Conservation (phyloP, 1,140 invertebrate genomes). For the Sycobia sp. region DNA sequence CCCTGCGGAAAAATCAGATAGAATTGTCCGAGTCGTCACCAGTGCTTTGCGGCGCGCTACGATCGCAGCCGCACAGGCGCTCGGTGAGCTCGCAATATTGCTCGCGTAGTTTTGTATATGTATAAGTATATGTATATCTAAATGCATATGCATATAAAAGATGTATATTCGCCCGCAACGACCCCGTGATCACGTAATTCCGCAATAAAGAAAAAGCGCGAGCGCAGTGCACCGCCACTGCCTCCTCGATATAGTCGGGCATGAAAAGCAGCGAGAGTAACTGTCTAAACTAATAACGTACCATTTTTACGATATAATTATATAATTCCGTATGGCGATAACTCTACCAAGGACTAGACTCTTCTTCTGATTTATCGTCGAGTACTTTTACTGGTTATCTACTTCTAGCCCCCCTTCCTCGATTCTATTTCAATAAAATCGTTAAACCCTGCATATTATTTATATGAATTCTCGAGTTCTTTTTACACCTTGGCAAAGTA, state of each 20-base stretch:
- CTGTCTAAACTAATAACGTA: not conserved
- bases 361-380: not conserved
- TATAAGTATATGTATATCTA: no score
- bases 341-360: not conserved
- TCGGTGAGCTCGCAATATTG: not conserved
- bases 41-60: no score
- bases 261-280: not conserved
- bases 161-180: no score
- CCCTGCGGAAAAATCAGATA: constrained; percentile 21
- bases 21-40: constrained; percentile 27
- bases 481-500: no score
- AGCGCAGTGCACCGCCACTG: not conserved
- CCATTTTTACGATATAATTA: constrained; percentile 7
- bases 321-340: not conserved
- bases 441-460: not conserved
- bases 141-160: constrained; percentile 4
- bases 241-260: no score
- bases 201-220: constrained; percentile 9
- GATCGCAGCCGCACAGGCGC: not conserved
- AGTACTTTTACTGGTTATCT: not conserved
- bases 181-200: not conserved
- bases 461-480: no score
- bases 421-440: constrained; percentile 8
- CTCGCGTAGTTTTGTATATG: no score
- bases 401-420: not conserved